These are phyloP conservation scores for Lepilemur septentrionalis DNA, from an alignment of 2,797 vertebrate species.

Conservation along the genomic window DNA sequence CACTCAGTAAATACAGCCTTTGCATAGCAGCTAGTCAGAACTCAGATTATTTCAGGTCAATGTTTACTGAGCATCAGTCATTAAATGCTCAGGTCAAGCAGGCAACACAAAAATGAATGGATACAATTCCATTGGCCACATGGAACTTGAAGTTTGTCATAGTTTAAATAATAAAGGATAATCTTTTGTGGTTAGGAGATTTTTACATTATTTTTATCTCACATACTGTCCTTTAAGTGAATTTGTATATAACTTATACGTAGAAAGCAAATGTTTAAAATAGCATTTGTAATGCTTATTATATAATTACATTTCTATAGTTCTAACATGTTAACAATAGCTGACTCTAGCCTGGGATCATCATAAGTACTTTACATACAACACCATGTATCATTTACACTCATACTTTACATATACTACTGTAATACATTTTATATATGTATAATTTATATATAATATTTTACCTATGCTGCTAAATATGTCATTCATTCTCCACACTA, in stretches of 20 bases:
- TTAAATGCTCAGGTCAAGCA: background rate
- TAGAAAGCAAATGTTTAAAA: background rate
- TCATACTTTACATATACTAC: background rate
- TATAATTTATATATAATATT: background rate
- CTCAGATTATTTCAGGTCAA: background rate
- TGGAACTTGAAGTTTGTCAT: background rate
- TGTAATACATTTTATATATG: background rate
- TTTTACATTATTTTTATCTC: background rate
- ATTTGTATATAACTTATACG: background rate
- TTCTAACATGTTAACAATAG: conserved; percentile 2
- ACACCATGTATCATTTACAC: background rate
- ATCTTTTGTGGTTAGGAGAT: background rate
- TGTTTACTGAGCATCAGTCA: background rate
- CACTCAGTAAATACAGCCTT: background rate
- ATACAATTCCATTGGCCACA: background rate
- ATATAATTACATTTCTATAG: background rate
- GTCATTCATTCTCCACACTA: background rate
- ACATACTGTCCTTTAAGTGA: background rate
- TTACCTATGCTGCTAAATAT: background rate
- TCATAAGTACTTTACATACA: background rate
- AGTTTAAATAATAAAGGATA: conserved; percentile 6
- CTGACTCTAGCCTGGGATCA: background rate
- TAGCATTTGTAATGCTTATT: background rate
- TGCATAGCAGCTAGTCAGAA: background rate
- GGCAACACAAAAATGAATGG: background rate